These are phyloP conservation scores for Pogonocherus hispidulus DNA, from an alignment of 2,888 invertebrate genomes.

Conservation along the genomic window DNA sequence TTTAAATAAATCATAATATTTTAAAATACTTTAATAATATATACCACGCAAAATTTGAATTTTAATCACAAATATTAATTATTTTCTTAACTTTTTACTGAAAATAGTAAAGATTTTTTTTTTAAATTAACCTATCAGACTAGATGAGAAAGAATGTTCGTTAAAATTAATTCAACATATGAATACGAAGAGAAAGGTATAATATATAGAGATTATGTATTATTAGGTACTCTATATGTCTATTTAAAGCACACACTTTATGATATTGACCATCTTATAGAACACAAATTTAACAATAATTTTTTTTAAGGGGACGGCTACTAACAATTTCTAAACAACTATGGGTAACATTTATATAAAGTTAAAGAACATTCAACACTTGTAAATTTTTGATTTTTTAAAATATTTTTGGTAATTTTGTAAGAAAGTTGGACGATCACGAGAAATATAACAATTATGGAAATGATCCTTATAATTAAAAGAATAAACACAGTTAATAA, in stretches of 20 bases:
- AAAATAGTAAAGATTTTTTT: not conserved
- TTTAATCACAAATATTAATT: not conserved
- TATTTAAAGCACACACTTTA: conserved; percentile 14
- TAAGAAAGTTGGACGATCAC: conserved; percentile 15
- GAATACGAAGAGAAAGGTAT: too few species aligned
- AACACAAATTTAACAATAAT: conserved; percentile 9
- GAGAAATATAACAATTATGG: not conserved
- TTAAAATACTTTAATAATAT: not conserved
- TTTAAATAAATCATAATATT: not conserved
- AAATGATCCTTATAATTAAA: too few species aligned
- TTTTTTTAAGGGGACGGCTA: conserved; percentile 25
- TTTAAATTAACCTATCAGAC: too few species aligned
- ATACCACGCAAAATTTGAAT: not conserved
- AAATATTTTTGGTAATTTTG: conserved; percentile 8
- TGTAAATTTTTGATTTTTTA: conserved; percentile 19
- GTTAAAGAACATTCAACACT: conserved; percentile 30
- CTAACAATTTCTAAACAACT: conserved; percentile 32
- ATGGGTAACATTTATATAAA: conserved; percentile 26
- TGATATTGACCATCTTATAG: conserved; percentile 8
- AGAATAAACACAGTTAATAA: too few species aligned
- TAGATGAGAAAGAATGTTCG: not conserved
- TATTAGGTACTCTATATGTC: conserved; percentile 5
- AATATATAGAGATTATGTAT: too few species aligned
- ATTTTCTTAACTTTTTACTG: not conserved
- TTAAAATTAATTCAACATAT: not conserved